Evolutionary conservation across 2,888 invertebrate species (phyloP).

Genomic region (Ormyrus pomaceus): DNA sequence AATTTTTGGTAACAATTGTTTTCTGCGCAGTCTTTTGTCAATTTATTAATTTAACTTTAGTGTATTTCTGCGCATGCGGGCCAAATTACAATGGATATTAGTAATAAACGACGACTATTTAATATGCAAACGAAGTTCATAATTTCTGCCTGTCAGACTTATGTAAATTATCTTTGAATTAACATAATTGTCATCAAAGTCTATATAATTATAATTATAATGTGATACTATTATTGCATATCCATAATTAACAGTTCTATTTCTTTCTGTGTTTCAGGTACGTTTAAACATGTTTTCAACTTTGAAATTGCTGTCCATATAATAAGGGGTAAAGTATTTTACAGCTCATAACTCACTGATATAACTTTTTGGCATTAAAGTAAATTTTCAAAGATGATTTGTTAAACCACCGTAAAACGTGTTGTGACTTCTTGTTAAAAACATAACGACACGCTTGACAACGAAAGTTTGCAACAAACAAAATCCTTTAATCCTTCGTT

Average conservation of each 20-base stretch:
- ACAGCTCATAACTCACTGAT: background rate
- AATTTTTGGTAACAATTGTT: background rate
- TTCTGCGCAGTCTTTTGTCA: background rate
- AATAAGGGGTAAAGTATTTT: background rate
- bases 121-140: constrained; percentile 8
- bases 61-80: constrained; percentile 25
- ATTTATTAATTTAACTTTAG: constrained; percentile 23
- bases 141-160: background rate
- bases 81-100: constrained; percentile 21
- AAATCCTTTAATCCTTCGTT: too few species aligned
- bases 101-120: constrained; percentile 18
- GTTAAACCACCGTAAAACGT: too few species aligned
- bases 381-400: too few species aligned
- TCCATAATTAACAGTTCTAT: constrained; percentile 32
- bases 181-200: too few species aligned
- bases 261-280: constrained; percentile 59
- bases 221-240: background rate
- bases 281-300: constrained; percentile 25
- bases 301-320: background rate
- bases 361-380: background rate
- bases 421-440: too few species aligned
- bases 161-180: background rate
- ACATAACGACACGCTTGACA: too few species aligned
- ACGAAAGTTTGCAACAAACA: too few species aligned
- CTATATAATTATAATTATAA: too few species aligned